Evolutionary conservation across 2,113 vertebrate species (phyloP), one percentile per base, ranked within the genome.

Genomic region (Rhinichthys klamathensis): DNA sequence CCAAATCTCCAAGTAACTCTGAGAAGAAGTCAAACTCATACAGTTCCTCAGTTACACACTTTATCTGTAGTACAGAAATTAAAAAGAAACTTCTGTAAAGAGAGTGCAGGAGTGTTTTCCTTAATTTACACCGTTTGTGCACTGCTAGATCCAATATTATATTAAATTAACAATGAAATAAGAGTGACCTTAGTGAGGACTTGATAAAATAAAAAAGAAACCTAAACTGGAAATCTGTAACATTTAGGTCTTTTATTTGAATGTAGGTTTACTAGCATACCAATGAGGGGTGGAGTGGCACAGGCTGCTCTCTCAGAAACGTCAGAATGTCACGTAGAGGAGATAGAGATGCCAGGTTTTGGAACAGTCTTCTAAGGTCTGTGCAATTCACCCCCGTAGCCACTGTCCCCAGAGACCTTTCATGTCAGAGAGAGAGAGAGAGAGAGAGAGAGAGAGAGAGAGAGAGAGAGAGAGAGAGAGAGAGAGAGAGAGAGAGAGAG

Each of bases 271-370:
- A 27, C 44, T 41, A 16, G 15, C 49, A 61, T 92, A 96, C 95
- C 93, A 96, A 88, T 6, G 95, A 91, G 30, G 91, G 91, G 84
- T 94, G 94, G 16, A 96, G 92, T 61, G 88, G 91, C 77, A 84
- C 27, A 1, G 94, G 93, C 89, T 95, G 93, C 44, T 89, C 80
- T 74, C 81, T 85, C 75, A 96, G 88, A 54, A 94, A 90, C 6
- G 23, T 38, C 75, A 96, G 87, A 86, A 94, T 82, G 13, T 54
- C 84, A n/a, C 67, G 89, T 23, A 91, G 38, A 2, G 90, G 86
- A 3, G 84, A 83, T 12, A 35, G 56, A 0, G 91, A 90, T 0
- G 85, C 5, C 70, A 87, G 46, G 8, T 38, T 83, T 18, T 27
- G 61, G 8, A 95, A 83, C 44, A 69, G 84, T 23, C 86, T 21